Base-by-base conservation (phyloP, 2,888 invertebrate species). In the Nemapogon koenigi region DNA sequence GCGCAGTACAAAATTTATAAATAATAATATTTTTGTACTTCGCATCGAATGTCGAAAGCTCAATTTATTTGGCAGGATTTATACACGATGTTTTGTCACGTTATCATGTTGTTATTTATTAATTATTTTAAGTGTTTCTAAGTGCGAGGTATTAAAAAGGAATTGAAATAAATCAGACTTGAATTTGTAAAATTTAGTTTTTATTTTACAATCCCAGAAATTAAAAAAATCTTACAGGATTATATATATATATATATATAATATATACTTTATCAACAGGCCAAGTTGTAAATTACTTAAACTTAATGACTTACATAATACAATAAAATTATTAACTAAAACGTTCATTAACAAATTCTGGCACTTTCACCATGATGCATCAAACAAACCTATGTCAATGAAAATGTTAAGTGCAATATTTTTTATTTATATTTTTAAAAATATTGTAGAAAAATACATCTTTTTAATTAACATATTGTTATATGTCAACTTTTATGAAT, bases 161-260 rank as follows among this genome's bases (percentile, higher is more conserved):
- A 22, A 22, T 22, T 6, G 22, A 22, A 10, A 10, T 7, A 22
- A 37, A 28, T 28, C 4, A 37, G 17, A 37, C 16, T n/a, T 30
- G 19, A 13, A 37, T 55, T 53, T 56, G 69, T 72, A 6, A 16
- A 14, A 22, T 19, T 14, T 63, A 68, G 62, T 62, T 69, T 75
- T 78, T 78, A 78, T 75, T 76, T 78, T 73, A 76, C 76, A 76
- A 78, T 78, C 78, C 78, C 76, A 72, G 72, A 78, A 76, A 75
- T 76, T 73, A 73, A 44, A 39, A 48, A 73, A 67, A 71, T 70
- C 75, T 76, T 73, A 65, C 72, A 78, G 76, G 78, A 78, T 78
- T 70, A 72, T 71, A 27, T n/a, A n/a, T n/a, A n/a, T n/a, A n/a
- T n/a, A n/a, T n/a, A n/a, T n/a, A n/a, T 13, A 71, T 71, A 69